Evolutionary conservation across 2,113 vertebrate genomes (phyloP).

Genomic region (Cinclus mexicanus): DNA sequence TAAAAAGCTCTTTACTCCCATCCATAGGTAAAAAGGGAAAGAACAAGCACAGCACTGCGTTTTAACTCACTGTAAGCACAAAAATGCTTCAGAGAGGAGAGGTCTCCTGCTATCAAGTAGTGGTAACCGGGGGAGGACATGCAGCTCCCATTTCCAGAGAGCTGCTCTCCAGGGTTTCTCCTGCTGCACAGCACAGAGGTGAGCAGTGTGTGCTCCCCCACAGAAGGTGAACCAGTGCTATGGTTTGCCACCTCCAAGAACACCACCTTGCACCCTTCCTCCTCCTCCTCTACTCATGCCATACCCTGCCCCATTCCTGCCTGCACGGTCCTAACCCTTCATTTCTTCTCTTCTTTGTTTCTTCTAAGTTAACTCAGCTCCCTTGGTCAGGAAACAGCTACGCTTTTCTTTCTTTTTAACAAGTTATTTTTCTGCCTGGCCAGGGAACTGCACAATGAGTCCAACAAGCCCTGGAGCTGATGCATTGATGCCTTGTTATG

Average conservation of each 20-base stretch:
- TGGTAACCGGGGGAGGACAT: not conserved
- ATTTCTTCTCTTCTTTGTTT: not conserved
- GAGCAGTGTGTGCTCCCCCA: not conserved
- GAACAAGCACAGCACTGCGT: not conserved
- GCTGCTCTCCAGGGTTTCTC: not conserved
- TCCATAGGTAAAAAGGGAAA: not conserved
- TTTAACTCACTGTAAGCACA: not conserved
- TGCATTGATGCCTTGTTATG: not conserved
- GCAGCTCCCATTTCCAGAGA: not conserved
- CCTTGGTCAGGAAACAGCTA: not conserved
- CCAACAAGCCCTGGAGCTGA: not conserved
- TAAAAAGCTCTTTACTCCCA: slow-evolving; percentile 16
- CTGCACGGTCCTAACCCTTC: not conserved
- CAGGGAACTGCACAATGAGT: not conserved
- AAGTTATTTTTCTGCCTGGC: not conserved
- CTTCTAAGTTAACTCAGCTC: not conserved
- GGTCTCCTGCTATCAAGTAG: not conserved
- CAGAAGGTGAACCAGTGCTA: not conserved
- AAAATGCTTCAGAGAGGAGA: not conserved
- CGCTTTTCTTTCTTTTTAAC: not conserved
- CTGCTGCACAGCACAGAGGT: not conserved
- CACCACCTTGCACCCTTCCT: not conserved
- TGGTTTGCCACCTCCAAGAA: not conserved
- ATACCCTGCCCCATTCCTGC: not conserved
- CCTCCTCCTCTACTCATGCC: not conserved